A percentile compares a stretch with the other conserved stretches of the same genome.
phyloP scores from a whole-genome alignment of 1,140 invertebrate genomes.

The Idris sp. region DNA sequence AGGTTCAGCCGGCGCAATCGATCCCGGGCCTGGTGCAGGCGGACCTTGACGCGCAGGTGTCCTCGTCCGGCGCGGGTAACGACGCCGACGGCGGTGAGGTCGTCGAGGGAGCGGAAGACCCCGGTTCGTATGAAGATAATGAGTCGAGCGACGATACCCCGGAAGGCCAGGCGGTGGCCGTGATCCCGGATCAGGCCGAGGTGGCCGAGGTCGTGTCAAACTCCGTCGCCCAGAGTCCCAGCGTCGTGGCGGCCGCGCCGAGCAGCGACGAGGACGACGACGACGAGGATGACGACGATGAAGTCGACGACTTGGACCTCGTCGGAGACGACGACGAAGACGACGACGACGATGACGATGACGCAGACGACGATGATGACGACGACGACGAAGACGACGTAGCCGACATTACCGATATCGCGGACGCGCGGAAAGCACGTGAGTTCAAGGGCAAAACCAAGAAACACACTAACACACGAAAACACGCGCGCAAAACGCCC shows the following conservation, averaged over 20 bases:
- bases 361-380: conserved; percentile 68
- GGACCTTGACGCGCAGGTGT: conserved; percentile 69
- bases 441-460: conserved; percentile 86
- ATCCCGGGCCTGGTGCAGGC: conserved; percentile 71
- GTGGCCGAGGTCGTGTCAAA: conserved; percentile 65
- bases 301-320: conserved; percentile 76
- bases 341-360: conserved; percentile 72
- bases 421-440: conserved; percentile 84
- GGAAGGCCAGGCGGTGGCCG: conserved; percentile 75
- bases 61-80: conserved; percentile 69
- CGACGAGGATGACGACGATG: conserved; percentile 81
- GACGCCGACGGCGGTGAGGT: conserved; percentile 69
- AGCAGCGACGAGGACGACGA: conserved; percentile 74
- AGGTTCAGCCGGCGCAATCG: conserved; percentile 66
- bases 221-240: conserved; percentile 66
- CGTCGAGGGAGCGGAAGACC: conserved; percentile 62
- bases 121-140: conserved; percentile 81
- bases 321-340: conserved; percentile 75
- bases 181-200: conserved; percentile 71
- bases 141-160: conserved; percentile 79
- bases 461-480: conserved; percentile 71
- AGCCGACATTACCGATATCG: conserved; percentile 84
- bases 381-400: conserved; percentile 88
- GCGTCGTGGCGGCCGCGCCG: conserved; percentile 36
- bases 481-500: conserved; percentile 62